Conservation (phyloP, 2,888 invertebrate genomes). For the Drosophila tanythrix region DNA sequence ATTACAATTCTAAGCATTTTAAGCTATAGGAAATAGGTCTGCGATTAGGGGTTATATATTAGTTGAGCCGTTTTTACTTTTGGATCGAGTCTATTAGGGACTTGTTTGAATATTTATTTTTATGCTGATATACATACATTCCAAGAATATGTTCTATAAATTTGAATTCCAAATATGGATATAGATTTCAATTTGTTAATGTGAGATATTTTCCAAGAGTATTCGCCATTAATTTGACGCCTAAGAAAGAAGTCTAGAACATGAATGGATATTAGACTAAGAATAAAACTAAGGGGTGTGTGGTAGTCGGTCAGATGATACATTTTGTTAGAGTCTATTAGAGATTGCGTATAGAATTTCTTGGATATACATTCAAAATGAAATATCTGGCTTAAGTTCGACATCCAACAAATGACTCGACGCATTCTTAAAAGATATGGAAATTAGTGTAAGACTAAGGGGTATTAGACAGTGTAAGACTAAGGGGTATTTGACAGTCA, state of each 20-base stretch:
- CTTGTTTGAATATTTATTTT: not conserved
- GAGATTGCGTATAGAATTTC: too few relatives aligned
- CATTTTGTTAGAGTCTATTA: too few relatives aligned
- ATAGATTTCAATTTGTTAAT: not conserved
- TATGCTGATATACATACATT: not conserved
- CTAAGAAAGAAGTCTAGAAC: not conserved
- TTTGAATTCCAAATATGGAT: not conserved
- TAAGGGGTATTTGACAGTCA: constrained; percentile 11
- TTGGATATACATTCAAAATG: not conserved
- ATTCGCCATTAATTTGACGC: not conserved
- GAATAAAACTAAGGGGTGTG: not conserved
- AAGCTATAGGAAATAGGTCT: too few relatives aligned
- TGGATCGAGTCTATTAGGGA: too few relatives aligned
- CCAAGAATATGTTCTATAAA: not conserved
- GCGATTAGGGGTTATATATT: too few relatives aligned
- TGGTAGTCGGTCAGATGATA: not conserved
- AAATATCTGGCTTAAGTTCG: not conserved
- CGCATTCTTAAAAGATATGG: not conserved
- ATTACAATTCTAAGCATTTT: too few relatives aligned
- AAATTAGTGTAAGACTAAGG: not conserved
- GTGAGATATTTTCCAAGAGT: not conserved
- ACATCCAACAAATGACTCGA: accelerated
- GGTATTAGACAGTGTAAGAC: not conserved
- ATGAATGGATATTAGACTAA: not conserved
- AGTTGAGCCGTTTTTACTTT: too few relatives aligned